Evolutionary conservation across 2,888 invertebrate species (phyloP).

Genomic region (Leptopilina syphax): DNA sequence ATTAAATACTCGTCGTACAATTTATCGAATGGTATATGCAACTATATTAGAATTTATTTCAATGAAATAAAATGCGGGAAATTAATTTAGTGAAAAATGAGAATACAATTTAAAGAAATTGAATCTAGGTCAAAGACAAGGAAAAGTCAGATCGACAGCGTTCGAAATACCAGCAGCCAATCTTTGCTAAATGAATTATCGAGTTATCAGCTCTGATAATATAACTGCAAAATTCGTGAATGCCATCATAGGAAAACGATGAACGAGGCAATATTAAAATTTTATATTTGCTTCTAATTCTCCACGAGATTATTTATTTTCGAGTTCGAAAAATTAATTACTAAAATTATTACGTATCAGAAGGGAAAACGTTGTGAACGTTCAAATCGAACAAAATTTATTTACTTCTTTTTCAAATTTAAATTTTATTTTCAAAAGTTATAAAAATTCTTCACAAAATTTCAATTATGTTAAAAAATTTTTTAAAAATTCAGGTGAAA

Average conservation of each 20-base stretch:
- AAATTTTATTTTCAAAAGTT: too few relatives aligned
- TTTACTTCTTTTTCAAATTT: too few relatives aligned
- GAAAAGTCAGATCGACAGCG: constrained; percentile 16
- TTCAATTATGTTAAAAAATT: too few relatives aligned
- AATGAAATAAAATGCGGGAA: not conserved
- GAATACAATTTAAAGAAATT: not conserved
- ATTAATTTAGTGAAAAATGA: not conserved
- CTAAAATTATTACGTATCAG: too few relatives aligned
- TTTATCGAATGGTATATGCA: too few relatives aligned
- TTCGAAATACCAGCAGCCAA: not conserved
- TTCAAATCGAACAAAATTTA: too few relatives aligned
- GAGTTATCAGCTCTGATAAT: constrained; percentile 20
- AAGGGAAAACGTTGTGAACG: too few relatives aligned
- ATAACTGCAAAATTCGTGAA: constrained; percentile 1
- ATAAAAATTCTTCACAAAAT: too few relatives aligned
- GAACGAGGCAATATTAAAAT: not conserved
- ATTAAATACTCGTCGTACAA: too few relatives aligned
- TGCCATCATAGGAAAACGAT: not conserved
- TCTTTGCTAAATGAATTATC: constrained; percentile 1
- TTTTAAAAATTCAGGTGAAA: too few relatives aligned
- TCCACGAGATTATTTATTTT: too few relatives aligned
- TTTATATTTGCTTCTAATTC: not conserved
- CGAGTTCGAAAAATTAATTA: too few relatives aligned
- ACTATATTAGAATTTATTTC: not conserved
- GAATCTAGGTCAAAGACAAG: constrained; percentile 7